These are phyloP conservation scores for Volucella zonaria DNA, from an alignment of 2,888 invertebrate species.

Conservation along the genomic window DNA sequence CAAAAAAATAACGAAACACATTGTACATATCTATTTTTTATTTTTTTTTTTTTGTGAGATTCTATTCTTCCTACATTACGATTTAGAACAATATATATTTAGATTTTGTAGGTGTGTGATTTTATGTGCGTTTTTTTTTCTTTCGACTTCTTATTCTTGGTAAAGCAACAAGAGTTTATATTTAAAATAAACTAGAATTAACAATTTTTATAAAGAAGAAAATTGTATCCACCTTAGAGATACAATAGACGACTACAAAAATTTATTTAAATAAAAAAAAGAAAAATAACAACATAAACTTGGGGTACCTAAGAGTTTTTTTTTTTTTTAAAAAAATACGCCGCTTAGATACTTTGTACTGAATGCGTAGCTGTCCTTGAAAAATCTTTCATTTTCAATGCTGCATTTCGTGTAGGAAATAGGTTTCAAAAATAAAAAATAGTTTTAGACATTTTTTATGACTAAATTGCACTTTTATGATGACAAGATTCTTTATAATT, in stretches of 20 bases:
- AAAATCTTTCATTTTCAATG: constrained; percentile 64
- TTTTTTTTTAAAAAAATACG: not conserved
- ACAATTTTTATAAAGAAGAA: constrained; percentile 5
- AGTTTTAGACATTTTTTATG: constrained; percentile 12
- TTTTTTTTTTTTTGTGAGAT: constrained; percentile 12
- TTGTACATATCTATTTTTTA: not conserved
- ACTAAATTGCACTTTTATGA: constrained; percentile 30
- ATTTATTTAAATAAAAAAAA: constrained; percentile 31
- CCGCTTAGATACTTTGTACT: not conserved
- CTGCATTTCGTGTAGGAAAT: constrained; percentile 49
- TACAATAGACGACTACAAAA: constrained; percentile 50
- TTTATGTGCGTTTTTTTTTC: constrained; percentile 52
- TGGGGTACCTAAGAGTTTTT: constrained; percentile 1
- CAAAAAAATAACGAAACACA: constrained; percentile 9
- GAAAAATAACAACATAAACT: constrained; percentile 6
- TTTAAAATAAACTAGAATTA: constrained; percentile 60
- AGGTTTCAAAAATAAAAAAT: constrained; percentile 18
- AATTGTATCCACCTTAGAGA: constrained; percentile 42
- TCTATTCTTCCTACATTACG: constrained; percentile 50
- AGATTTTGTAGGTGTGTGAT: constrained; percentile 68
- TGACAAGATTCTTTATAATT: constrained; percentile 26
- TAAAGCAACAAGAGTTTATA: constrained; percentile 51
- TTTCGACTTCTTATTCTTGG: constrained; percentile 20
- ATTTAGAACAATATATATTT: constrained; percentile 72
- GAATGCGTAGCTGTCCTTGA: constrained; percentile 62